Evolutionary conservation across 1,140 invertebrate genomes (phyloP).

Genomic region (Drosophila repletoides): DNA sequence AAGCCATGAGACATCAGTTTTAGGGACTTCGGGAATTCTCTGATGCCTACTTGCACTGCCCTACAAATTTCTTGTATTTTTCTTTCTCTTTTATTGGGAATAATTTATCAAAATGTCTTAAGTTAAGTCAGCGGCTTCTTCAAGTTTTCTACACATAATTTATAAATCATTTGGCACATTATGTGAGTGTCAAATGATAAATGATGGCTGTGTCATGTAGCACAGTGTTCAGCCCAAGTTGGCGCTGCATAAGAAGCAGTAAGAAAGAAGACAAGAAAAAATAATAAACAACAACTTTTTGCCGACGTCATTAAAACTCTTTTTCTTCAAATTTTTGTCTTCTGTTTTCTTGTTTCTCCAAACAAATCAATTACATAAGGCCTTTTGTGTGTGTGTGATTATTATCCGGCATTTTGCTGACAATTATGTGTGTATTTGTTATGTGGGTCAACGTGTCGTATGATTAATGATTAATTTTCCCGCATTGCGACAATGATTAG

Average conservation of each 20-base stretch:
- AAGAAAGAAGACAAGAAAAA: no score
- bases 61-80: conserved; percentile 10
- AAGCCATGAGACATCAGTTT: conserved; percentile 50
- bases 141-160: conserved; percentile 9
- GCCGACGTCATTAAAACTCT: conserved; percentile 43
- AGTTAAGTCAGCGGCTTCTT: neutral
- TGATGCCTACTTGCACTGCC: conserved; percentile 19
- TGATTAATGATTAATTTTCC: conserved; percentile 75
- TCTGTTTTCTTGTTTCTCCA: conserved; percentile 4
- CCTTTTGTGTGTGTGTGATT: conserved; percentile 63
- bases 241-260: conserved; percentile 5
- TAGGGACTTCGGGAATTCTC: no score
- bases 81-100: neutral
- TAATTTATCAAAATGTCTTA: conserved; percentile 29
- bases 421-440: conserved; percentile 62
- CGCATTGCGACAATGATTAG: conserved; percentile 25
- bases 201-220: conserved; percentile 27
- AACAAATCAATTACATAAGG: conserved; percentile 72
- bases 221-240: conserved; percentile 19
- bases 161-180: conserved; percentile 30
- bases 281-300: conserved; percentile 41
- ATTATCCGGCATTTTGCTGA: conserved; percentile 70
- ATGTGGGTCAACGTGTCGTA: conserved; percentile 71
- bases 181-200: conserved; percentile 30
- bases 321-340: conserved; percentile 43